Conservation (phyloP, 2,888 invertebrate genomes). For the Apotomis capreana region DNA sequence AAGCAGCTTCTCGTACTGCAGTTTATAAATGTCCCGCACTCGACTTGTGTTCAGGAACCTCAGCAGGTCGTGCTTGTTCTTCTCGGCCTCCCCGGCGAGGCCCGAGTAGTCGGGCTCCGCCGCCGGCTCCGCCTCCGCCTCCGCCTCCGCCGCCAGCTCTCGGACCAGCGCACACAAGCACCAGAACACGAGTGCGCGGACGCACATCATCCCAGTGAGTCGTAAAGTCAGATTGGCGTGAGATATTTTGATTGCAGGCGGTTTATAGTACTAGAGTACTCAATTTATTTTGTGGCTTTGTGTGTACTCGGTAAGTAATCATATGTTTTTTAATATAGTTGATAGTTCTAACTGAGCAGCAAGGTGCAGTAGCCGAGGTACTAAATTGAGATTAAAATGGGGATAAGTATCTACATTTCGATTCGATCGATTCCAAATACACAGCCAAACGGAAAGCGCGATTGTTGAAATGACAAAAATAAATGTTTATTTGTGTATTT, state of each 20-base stretch:
- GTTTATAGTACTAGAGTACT: not conserved
- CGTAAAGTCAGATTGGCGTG: constrained; percentile 18
- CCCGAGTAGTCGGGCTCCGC: constrained; percentile 66
- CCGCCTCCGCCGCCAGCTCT: not conserved
- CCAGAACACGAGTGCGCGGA: not conserved
- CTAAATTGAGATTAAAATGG: too few relatives aligned
- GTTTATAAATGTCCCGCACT: constrained; percentile 63
- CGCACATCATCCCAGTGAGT: not conserved
- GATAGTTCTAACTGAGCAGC: too few relatives aligned
- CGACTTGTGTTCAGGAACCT: constrained; percentile 63
- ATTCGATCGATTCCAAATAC: too few relatives aligned
- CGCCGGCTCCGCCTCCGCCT: constrained; percentile 6
- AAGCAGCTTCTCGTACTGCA: constrained; percentile 62
- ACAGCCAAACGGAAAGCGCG: too few relatives aligned
- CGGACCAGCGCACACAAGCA: not conserved
- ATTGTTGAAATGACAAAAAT: too few relatives aligned
- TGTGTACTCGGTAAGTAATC: too few relatives aligned
- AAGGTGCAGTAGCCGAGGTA: too few relatives aligned
- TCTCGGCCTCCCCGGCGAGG: constrained; percentile 67
- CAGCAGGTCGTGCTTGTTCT: constrained; percentile 65
- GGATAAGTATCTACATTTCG: too few relatives aligned
- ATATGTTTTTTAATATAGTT: too few relatives aligned
- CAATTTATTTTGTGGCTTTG: too few relatives aligned
- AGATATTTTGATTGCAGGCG: not conserved
- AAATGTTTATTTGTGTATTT: too few relatives aligned